A percentile compares a stretch with the other conserved stretches of the same genome.
These are phyloP conservation scores for Drosophila limbata DNA, from an alignment of 2,888 invertebrate genomes.

Conservation along the genomic window DNA sequence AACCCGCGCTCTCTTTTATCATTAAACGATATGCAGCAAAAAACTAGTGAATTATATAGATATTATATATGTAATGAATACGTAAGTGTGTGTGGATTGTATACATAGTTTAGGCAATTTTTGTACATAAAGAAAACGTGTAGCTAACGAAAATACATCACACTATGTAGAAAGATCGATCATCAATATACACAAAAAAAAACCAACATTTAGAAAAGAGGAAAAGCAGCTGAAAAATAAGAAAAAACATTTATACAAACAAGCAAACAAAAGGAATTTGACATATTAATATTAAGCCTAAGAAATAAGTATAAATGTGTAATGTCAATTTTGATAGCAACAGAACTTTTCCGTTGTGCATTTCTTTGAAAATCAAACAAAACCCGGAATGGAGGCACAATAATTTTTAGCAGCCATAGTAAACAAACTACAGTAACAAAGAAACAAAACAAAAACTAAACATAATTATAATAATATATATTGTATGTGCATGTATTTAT, in stretches of 20 bases:
- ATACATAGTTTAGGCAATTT: constrained; percentile 68
- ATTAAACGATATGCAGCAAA: constrained; percentile 9
- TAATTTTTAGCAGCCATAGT: constrained; percentile 56
- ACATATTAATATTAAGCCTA: constrained; percentile 54
- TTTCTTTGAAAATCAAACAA: constrained; percentile 21
- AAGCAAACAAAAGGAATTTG: constrained; percentile 51
- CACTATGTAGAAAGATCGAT: constrained; percentile 27
- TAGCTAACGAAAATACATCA: constrained; percentile 43
- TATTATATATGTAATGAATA: constrained; percentile 23
- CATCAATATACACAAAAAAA: constrained; percentile 18
- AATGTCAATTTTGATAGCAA: constrained; percentile 67
- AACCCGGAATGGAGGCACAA: constrained; percentile 27
- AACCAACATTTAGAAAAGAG: constrained; percentile 8
- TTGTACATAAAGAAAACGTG: constrained; percentile 62
- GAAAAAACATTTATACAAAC: constrained; percentile 9
- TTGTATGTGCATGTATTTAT: constrained; percentile 63
- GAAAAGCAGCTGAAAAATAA: constrained; percentile 1
- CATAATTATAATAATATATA: constrained; percentile 45
- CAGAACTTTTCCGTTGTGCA: constrained; percentile 46
- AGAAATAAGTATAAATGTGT: constrained; percentile 43
- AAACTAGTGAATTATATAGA: constrained; percentile 55
- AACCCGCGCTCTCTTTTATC: constrained; percentile 7
- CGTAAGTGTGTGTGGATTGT: constrained; percentile 27
- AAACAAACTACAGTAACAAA: constrained; percentile 40
- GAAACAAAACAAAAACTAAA: constrained; percentile 1